Evolutionary conservation across 2,113 vertebrate genomes (phyloP).

Genomic region (Ophthalmolycus amberensis): DNA sequence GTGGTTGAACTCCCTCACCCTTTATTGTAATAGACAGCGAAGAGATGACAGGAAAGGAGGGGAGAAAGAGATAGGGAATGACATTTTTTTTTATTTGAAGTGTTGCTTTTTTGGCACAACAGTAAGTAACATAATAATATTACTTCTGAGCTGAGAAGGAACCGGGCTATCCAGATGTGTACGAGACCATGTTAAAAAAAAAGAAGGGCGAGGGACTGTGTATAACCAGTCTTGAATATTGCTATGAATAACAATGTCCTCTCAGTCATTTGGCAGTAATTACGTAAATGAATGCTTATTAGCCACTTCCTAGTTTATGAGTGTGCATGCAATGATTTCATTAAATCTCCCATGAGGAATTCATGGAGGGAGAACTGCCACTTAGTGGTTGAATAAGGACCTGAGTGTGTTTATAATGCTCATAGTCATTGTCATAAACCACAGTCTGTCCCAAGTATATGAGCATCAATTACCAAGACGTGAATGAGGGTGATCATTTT

Average conservation of each 20-base stretch:
- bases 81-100: neutral
- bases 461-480: constrained; percentile 57
- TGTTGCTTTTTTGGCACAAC: neutral
- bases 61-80: no score
- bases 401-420: constrained; percentile 64
- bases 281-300: constrained; percentile 66
- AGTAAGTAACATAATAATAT: neutral
- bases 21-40: neutral
- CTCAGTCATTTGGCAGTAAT: constrained; percentile 54
- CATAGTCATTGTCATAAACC: constrained; percentile 50
- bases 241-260: constrained; percentile 48
- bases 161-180: neutral
- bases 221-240: constrained; percentile 27
- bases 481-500: constrained; percentile 47
- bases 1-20: neutral
- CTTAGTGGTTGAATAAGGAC: constrained; percentile 55
- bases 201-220: constrained; percentile 7
- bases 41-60: no score
- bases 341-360: constrained; percentile 59
- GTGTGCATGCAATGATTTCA: constrained; percentile 55
- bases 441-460: constrained; percentile 54
- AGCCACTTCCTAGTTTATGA: constrained; percentile 62
- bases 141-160: neutral
- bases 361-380: constrained; percentile 47
- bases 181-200: neutral